Evolutionary conservation across 2,797 vertebrate genomes (phyloP).

Genomic region (Sebastes taczanowskii): DNA sequence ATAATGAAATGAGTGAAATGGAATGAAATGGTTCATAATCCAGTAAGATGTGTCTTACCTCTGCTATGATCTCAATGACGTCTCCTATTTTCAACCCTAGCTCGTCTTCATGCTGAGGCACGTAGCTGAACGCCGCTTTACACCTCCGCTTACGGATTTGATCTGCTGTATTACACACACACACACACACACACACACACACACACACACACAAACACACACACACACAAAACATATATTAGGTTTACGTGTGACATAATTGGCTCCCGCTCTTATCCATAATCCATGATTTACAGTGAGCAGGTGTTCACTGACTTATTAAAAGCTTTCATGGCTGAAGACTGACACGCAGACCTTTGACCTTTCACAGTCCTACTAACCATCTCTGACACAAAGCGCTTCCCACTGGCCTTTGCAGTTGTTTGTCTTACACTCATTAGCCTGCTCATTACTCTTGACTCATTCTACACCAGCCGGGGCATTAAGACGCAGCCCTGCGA

Average conservation of each 20-base stretch:
- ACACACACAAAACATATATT: not conserved
- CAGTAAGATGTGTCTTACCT: constrained; percentile 78
- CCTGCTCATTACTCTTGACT: constrained; percentile 42
- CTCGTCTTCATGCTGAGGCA: constrained; percentile 97
- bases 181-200: not conserved
- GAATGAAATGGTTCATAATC: not conserved
- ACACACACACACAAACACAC: not conserved
- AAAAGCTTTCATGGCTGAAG: not conserved
- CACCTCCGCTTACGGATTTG: constrained; percentile 91
- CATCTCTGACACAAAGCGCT: not conserved
- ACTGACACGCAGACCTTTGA: constrained; percentile 21
- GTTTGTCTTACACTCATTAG: constrained; percentile 47
- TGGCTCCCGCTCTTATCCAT: constrained; percentile 5
- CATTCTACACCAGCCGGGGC: constrained; percentile 31
- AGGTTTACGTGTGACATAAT: constrained; percentile 1
- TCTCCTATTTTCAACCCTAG: constrained; percentile 96
- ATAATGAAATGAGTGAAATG: too few species aligned
- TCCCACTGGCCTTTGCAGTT: constrained; percentile 9
- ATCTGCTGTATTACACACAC: constrained; percentile 81
- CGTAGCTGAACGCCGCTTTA: constrained; percentile 97
- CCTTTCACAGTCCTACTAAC: constrained; percentile 3
- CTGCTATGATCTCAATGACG: constrained; percentile 92
- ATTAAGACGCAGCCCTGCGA: not conserved
- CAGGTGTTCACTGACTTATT: constrained; percentile 13
- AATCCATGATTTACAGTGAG: constrained; percentile 4